phyloP scores from a whole-genome alignment of 2,797 vertebrate species.

The Poeciliopsis presidionis region DNA sequence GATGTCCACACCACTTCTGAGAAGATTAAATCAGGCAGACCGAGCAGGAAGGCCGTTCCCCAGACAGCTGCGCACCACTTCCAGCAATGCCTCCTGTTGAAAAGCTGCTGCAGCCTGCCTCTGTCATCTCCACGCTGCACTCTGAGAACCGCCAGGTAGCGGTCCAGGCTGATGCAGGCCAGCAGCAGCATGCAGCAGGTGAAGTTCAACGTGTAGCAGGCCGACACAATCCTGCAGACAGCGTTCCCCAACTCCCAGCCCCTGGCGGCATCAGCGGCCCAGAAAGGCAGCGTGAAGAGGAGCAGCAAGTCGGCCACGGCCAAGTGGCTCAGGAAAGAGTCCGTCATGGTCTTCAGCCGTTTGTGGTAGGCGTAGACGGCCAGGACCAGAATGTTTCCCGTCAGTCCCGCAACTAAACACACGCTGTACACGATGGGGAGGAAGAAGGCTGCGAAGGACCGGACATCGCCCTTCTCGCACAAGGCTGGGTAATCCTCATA shows the following conservation, averaged over 20 bases:
- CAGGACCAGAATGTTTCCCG: constrained; percentile 88
- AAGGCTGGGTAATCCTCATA: constrained; percentile 81
- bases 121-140: constrained; percentile 27
- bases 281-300: constrained; percentile 91
- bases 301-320: constrained; percentile 91
- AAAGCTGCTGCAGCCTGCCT: constrained; percentile 40
- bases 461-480: constrained; percentile 88
- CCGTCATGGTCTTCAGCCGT: constrained; percentile 86
- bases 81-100: constrained; percentile 73
- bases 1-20: constrained; percentile 78
- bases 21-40: constrained; percentile 87
- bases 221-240: constrained; percentile 87
- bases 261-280: constrained; percentile 84
- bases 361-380: constrained; percentile 87
- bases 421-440: constrained; percentile 86
- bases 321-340: constrained; percentile 89
- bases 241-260: constrained; percentile 88
- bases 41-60: constrained; percentile 82
- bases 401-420: constrained; percentile 84
- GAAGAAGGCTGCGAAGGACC: constrained; percentile 86
- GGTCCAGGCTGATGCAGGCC: constrained; percentile 92
- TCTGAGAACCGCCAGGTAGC: constrained; percentile 78
- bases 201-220: constrained; percentile 90
- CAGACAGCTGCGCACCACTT: constrained; percentile 84
- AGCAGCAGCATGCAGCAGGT: constrained; percentile 92